phyloP scores from a whole-genome alignment of 1,140 invertebrate species.

The Paramacrobiotus metropolitanus region DNA sequence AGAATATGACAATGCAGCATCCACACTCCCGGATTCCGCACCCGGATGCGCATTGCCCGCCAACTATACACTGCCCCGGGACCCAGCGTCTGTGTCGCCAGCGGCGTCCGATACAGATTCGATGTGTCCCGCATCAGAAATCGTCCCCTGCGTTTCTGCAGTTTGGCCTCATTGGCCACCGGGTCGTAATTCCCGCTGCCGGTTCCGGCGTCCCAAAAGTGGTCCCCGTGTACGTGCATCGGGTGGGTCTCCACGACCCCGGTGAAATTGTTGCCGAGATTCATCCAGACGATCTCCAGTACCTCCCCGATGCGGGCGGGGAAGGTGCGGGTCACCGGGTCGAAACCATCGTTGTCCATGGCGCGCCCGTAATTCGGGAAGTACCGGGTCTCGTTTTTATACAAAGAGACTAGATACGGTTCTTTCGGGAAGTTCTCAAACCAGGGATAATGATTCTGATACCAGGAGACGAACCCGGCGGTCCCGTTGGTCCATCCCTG shows the following conservation, averaged over 20 bases:
- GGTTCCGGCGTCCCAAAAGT: not conserved
- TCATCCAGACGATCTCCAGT: not conserved
- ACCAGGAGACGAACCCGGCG: too few relatives aligned
- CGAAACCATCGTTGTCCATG: not conserved
- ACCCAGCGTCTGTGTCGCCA: too few relatives aligned
- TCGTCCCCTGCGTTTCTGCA: not conserved
- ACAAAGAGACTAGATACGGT: not conserved
- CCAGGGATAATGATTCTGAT: not conserved
- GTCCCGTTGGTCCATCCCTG: not conserved
- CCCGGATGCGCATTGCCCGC: not conserved
- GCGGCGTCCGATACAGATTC: not conserved
- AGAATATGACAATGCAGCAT: not conserved
- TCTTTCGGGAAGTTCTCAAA: not conserved
- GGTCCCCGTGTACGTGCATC: not conserved
- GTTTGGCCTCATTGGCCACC: not conserved
- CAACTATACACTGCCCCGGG: not conserved
- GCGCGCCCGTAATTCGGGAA: too few relatives aligned
- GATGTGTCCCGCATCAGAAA: not conserved
- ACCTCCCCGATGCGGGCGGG: not conserved
- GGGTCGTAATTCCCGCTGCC: not conserved
- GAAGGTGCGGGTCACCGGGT: not conserved
- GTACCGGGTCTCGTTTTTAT: too few relatives aligned
- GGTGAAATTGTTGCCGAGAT: not conserved
- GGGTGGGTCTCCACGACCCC: not conserved
- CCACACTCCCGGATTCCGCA: not conserved